Conservation (phyloP, 1,140 invertebrate genomes). For the Drosophila murphyi region DNA sequence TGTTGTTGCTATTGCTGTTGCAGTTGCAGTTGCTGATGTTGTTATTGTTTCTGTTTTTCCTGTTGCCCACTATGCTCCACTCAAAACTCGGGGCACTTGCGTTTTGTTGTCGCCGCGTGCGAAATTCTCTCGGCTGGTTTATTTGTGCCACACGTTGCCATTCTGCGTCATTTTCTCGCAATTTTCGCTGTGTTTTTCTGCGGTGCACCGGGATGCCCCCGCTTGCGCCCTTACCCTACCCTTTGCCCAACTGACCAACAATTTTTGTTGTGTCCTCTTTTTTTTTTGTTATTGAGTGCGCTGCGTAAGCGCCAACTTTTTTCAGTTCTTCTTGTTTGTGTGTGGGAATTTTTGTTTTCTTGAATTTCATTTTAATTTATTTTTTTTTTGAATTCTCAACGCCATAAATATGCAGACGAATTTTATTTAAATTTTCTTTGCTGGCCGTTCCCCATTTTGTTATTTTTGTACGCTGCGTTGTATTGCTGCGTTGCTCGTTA, state of each 20-base stretch:
- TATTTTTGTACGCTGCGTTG: slow-evolving; percentile 2
- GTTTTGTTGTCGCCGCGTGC: slow-evolving; percentile 43
- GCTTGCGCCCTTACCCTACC: neutral
- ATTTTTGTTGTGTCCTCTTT: slow-evolving; percentile 11
- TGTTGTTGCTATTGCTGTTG: slow-evolving; percentile 9
- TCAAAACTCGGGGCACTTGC: slow-evolving; percentile 34
- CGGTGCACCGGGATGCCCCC: neutral
- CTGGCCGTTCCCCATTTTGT: slow-evolving; percentile 21
- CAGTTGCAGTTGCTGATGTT: neutral
- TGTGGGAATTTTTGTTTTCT: slow-evolving; percentile 7
- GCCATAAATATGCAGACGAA: slow-evolving; percentile 65
- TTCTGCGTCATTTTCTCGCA: slow-evolving; percentile 62
- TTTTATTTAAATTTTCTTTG: slow-evolving; percentile 64
- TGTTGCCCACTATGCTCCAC: slow-evolving; percentile 12
- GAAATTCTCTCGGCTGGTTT: slow-evolving; percentile 45
- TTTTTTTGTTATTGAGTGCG: slow-evolving; percentile 1
- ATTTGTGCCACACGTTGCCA: slow-evolving; percentile 54
- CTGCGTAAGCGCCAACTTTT: slow-evolving; percentile 49
- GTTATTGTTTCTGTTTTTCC: neutral
- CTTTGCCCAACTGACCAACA: slow-evolving; percentile 2
- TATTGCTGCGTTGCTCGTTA: slow-evolving; percentile 43
- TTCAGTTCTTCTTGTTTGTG: slow-evolving; percentile 24
- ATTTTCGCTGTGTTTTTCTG: slow-evolving; percentile 47
- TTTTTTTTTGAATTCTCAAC: slow-evolving; percentile 39
- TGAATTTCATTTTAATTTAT: neutral